These are phyloP conservation scores for Carterocephalus palaemon DNA, from an alignment of 2,888 invertebrate genomes.

Conservation along the genomic window DNA sequence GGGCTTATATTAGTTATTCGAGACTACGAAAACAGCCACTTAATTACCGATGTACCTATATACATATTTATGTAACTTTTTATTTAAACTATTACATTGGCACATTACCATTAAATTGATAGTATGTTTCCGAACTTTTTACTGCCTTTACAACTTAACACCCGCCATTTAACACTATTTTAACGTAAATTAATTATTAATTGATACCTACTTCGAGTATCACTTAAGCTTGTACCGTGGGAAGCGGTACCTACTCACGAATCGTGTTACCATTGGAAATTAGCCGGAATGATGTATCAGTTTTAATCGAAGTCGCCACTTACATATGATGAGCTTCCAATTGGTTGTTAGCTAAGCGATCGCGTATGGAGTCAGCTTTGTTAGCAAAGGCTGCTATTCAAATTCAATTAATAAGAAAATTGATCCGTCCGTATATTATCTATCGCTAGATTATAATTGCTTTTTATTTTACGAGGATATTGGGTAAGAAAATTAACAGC, in stretches of 20 bases:
- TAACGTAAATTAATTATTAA: slow-evolving; percentile 9
- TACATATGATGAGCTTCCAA: slow-evolving; percentile 21
- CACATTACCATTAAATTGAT: slow-evolving; percentile 17
- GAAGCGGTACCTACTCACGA: slow-evolving; percentile 16
- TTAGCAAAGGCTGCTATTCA: neutral
- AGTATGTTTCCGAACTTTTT: slow-evolving; percentile 6
- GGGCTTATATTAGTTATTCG: too few species aligned
- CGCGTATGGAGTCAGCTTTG: slow-evolving; percentile 18
- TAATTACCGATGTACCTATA: slow-evolving; percentile 6
- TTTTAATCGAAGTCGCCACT: slow-evolving; percentile 35
- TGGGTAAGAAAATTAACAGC: too few species aligned
- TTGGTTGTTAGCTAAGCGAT: slow-evolving; percentile 25
- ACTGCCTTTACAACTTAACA: slow-evolving; percentile 17
- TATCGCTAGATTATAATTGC: too few species aligned
- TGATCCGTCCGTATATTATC: too few species aligned
- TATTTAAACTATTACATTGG: slow-evolving; percentile 17
- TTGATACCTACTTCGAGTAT: slow-evolving; percentile 7
- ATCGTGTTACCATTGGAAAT: slow-evolving; percentile 49
- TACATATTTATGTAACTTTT: too few species aligned
- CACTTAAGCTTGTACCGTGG: slow-evolving; percentile 6
- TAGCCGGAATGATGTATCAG: slow-evolving; percentile 55
- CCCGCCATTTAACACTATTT: slow-evolving; percentile 8
- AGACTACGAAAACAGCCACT: neutral
- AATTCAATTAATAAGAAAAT: too few species aligned
- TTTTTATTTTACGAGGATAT: too few species aligned